Conservation (phyloP, 2,113 vertebrate genomes). For the Nothobranchius furzeri region DNA sequence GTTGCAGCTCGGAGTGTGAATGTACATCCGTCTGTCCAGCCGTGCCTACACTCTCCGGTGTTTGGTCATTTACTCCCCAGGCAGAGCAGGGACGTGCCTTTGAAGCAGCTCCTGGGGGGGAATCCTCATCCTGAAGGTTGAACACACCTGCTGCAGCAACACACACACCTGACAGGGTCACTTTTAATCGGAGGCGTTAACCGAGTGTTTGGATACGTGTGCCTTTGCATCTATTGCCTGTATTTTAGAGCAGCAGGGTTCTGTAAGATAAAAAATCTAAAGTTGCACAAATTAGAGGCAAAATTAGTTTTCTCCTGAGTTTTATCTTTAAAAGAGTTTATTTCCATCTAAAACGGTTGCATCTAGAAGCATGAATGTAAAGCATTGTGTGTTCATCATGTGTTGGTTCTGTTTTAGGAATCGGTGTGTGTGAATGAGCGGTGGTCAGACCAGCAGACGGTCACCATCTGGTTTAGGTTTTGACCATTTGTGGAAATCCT, state of each 20-base stretch:
- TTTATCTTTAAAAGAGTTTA: neutral
- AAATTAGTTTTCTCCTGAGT: too few relatives aligned
- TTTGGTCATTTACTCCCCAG: constrained; percentile 61
- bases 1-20: constrained; percentile 31
- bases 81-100: constrained; percentile 69
- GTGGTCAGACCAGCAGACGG: constrained; percentile 2
- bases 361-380: constrained; percentile 49
- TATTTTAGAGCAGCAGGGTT: constrained; percentile 8
- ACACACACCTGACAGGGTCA: neutral
- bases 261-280: neutral
- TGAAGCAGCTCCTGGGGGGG: constrained; percentile 55
- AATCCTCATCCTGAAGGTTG: constrained; percentile 38
- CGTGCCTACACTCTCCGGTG: constrained; percentile 62
- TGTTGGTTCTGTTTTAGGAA: constrained; percentile 82
- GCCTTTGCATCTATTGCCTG: constrained; percentile 31
- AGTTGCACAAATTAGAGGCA: too few relatives aligned
- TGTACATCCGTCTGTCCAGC: constrained; percentile 59
- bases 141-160: constrained; percentile 36
- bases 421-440: constrained; percentile 11
- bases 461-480: constrained; percentile 9
- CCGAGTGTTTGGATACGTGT: constrained; percentile 17
- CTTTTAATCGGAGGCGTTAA: constrained; percentile 15
- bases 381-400: constrained; percentile 20
- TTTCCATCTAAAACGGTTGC: constrained; percentile 16
- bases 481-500: constrained; percentile 3